Conservation (phyloP, 2,113 vertebrate species). For the Rallus limicola region DNA sequence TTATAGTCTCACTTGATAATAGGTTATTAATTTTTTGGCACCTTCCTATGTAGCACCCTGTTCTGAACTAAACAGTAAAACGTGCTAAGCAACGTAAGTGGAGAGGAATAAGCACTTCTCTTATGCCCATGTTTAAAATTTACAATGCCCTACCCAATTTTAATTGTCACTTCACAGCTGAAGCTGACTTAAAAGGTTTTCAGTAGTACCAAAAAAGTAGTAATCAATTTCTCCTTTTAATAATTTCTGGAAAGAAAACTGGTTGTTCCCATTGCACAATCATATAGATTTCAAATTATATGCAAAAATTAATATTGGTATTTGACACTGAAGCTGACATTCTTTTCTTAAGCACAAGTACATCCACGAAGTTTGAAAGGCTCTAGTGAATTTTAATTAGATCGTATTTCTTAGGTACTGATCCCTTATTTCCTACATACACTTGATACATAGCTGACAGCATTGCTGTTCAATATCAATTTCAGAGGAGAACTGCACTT, state of each 20-base stretch:
- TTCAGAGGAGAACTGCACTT: conserved; percentile 38
- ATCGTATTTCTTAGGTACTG: not conserved
- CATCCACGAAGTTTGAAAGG: not conserved
- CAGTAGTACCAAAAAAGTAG: not conserved
- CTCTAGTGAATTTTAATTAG: not conserved
- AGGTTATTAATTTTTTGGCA: not conserved
- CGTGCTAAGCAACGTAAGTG: not conserved
- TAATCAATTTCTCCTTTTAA: not conserved
- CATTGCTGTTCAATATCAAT: not conserved
- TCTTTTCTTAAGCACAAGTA: not conserved
- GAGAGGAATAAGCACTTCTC: not conserved
- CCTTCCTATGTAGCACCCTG: not conserved
- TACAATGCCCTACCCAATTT: not conserved
- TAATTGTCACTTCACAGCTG: not conserved
- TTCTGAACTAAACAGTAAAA: not conserved
- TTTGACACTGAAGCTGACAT: not conserved
- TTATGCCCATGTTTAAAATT: not conserved
- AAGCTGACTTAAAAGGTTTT: not conserved
- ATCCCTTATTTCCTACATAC: not conserved
- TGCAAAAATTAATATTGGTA: not conserved
- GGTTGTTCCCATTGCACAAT: not conserved
- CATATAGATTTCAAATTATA: not conserved
- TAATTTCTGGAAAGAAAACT: not conserved
- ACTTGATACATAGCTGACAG: not conserved
- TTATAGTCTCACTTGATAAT: not conserved